Conservation (phyloP, 2,888 invertebrate species). For the Sepiola atlantica region DNA sequence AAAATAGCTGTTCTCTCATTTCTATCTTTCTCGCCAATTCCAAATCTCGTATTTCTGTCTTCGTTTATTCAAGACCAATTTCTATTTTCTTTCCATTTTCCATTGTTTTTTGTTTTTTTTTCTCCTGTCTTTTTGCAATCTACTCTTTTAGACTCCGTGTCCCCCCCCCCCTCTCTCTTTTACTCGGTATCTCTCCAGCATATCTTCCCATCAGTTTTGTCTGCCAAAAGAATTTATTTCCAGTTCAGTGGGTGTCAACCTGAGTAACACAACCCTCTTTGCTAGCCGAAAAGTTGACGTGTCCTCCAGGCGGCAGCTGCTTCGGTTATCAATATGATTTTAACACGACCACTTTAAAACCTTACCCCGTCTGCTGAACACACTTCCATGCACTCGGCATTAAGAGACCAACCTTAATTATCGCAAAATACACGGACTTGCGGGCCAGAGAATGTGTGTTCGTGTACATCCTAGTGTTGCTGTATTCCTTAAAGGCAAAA, state of each 20-base stretch:
- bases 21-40: too few species aligned
- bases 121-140: too few species aligned
- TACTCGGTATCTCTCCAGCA: neutral
- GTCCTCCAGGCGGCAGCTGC: neutral
- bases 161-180: too few species aligned
- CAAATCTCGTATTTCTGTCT: too few species aligned
- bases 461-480: neutral
- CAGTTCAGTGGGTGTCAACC: neutral
- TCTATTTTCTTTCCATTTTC: too few species aligned
- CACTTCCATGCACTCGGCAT: neutral
- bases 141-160: too few species aligned
- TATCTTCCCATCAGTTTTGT: neutral
- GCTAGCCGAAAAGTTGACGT: neutral
- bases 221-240: neutral
- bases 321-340: neutral
- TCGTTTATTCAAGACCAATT: too few species aligned
- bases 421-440: neutral
- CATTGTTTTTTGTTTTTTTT: too few species aligned
- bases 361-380: neutral
- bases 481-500: neutral
- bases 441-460: neutral
- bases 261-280: neutral
- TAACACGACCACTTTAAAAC: neutral
- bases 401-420: neutral
- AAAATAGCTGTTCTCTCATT: too few species aligned